Evolutionary conservation across 1,140 invertebrate genomes (phyloP).

Genomic region (Trinorchestia longiramus): DNA sequence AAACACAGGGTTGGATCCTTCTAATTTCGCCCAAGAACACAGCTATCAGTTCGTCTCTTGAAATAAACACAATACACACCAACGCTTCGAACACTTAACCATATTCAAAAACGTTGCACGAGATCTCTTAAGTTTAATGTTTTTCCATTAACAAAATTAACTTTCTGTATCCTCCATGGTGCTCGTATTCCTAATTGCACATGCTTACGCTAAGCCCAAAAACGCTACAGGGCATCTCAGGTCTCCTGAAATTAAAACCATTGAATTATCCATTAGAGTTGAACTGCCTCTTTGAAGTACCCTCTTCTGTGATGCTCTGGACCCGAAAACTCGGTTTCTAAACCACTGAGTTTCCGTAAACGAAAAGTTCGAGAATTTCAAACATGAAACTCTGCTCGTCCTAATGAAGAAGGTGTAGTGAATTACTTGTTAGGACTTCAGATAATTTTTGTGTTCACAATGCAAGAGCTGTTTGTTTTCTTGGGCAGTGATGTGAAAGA

Average conservation of each 20-base stretch:
- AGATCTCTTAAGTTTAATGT: neutral
- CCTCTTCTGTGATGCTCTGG: neutral
- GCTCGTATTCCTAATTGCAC: neutral
- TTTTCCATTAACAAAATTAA: neutral
- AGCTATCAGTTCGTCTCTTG: no score
- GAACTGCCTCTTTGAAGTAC: neutral
- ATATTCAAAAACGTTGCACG: neutral
- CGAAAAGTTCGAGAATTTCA: neutral
- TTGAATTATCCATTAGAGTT: neutral
- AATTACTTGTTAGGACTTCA: neutral
- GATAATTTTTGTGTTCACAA: neutral
- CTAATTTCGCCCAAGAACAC: no score
- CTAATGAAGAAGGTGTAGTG: neutral
- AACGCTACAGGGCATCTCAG: neutral
- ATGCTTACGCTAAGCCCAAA: neutral
- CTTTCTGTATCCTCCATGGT: neutral
- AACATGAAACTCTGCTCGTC: neutral
- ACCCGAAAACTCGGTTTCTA: neutral
- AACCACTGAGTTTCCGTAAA: neutral
- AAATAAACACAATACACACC: no score
- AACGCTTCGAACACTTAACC: neutral
- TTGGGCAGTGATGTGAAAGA: neutral
- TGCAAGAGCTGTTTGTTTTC: neutral
- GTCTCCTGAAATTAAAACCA: neutral
- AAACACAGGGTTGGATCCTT: no score